phyloP scores from a whole-genome alignment of 2,113 vertebrate genomes.

The Sorex fumeus region DNA sequence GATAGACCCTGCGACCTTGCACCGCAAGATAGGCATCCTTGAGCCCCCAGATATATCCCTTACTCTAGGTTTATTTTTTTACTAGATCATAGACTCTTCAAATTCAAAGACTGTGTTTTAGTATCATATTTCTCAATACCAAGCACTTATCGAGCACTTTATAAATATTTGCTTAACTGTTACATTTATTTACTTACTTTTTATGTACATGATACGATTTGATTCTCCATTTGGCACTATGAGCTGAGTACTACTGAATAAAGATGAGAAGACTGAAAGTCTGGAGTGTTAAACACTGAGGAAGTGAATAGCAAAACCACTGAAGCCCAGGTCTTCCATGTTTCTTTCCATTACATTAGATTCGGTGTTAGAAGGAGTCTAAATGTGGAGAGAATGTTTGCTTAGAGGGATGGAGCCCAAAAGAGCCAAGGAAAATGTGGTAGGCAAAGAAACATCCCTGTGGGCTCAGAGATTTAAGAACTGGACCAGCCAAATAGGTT shows the following conservation, averaged over 20 bases:
- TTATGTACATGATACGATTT: background rate
- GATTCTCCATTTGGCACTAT: background rate
- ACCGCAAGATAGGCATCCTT: too few relatives aligned
- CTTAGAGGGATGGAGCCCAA: slow-evolving; percentile 77
- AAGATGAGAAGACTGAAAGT: slow-evolving; percentile 59
- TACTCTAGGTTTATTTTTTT: background rate
- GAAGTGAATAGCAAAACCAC: slow-evolving; percentile 71
- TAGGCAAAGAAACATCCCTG: slow-evolving; percentile 61
- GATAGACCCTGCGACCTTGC: too few relatives aligned
- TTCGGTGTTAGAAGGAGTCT: slow-evolving; percentile 69
- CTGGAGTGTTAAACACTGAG: slow-evolving; percentile 47
- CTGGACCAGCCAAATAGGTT: slow-evolving; percentile 18
- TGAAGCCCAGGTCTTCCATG: slow-evolving; percentile 58
- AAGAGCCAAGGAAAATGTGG: slow-evolving; percentile 79
- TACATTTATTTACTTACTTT: background rate
- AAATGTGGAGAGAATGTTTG: slow-evolving; percentile 78
- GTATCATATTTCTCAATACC: background rate
- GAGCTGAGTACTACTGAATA: slow-evolving; percentile 17
- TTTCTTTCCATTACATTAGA: slow-evolving; percentile 76
- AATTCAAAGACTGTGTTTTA: background rate
- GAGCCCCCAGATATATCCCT: too few relatives aligned
- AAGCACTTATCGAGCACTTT: background rate
- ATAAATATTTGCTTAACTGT: background rate
- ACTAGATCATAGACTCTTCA: slow-evolving; percentile 6
- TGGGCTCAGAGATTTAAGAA: slow-evolving; percentile 66